Percentiles rank a stretch among this genome's conserved stretches.
These are phyloP conservation scores for Tachysurus vachellii DNA, from an alignment of 2,113 vertebrate species.

Conservation along the genomic window DNA sequence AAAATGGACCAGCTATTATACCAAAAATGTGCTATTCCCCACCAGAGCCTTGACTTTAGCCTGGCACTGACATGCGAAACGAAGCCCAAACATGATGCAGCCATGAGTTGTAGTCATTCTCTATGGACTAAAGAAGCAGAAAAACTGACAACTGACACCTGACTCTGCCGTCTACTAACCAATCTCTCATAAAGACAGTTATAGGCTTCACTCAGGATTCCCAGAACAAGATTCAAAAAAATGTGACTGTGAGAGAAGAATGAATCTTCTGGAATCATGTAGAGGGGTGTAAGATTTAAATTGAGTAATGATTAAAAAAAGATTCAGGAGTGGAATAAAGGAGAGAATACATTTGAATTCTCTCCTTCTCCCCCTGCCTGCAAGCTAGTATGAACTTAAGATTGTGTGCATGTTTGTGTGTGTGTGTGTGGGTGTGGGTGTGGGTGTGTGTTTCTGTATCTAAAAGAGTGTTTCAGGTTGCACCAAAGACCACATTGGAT, in stretches of 20 bases:
- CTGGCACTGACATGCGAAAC: constrained; percentile 26
- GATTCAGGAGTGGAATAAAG: constrained; percentile 25
- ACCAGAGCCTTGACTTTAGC: constrained; percentile 29
- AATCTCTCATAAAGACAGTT: not conserved
- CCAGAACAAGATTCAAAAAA: constrained; percentile 33
- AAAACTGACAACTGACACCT: constrained; percentile 49
- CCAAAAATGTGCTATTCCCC: constrained; percentile 46
- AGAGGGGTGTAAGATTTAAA: constrained; percentile 3
- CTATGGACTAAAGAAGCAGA: constrained; percentile 47
- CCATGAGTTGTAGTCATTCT: constrained; percentile 32
- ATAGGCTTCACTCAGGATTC: constrained; percentile 37
- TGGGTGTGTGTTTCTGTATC: constrained; percentile 43
- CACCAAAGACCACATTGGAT: constrained; percentile 67
- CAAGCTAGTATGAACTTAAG: constrained; percentile 38
- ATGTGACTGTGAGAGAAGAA: constrained; percentile 42
- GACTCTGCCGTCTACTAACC: constrained; percentile 18
- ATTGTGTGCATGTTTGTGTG: constrained; percentile 34
- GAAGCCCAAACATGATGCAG: constrained; percentile 16
- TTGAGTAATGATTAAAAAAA: constrained; percentile 14
- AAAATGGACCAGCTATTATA: constrained; percentile 40
- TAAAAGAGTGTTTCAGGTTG: constrained; percentile 41
- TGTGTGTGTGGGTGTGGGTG: constrained; percentile 43
- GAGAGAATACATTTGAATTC: constrained; percentile 22
- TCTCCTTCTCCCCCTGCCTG: constrained; percentile 28
- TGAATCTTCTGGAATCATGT: constrained; percentile 32